A percentile compares a stretch with the other conserved stretches of the same genome.
Evolutionary conservation across 2,888 invertebrate genomes (phyloP).

Genomic region (Volucella bombylans): DNA sequence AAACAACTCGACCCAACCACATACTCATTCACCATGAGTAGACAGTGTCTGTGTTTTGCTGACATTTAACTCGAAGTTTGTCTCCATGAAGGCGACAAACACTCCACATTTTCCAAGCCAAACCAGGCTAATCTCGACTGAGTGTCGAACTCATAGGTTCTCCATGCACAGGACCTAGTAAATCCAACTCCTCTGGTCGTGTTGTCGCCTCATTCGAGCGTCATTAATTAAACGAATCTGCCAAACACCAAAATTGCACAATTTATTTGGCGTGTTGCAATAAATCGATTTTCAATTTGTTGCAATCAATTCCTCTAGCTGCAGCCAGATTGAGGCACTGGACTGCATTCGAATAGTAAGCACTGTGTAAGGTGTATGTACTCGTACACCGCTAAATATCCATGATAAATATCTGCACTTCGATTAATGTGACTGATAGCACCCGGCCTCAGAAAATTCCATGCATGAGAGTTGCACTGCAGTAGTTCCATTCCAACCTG

Average conservation of each 20-base stretch:
- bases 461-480: not conserved
- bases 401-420: slow-evolving; percentile 68
- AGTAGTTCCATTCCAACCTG: not conserved
- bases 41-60: slow-evolving; percentile 28
- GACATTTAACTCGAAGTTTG: slow-evolving; percentile 32
- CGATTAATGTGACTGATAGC: slow-evolving; percentile 70
- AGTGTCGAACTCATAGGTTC: not conserved
- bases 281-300: slow-evolving; percentile 73
- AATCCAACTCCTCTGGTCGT: not conserved
- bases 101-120: not conserved
- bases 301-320: slow-evolving; percentile 58
- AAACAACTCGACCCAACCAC: not conserved
- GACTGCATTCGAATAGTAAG: not conserved
- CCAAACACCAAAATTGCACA: slow-evolving; percentile 63
- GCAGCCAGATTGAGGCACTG: not conserved
- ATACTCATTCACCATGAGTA: slow-evolving; percentile 4
- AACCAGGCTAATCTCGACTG: slow-evolving; percentile 9
- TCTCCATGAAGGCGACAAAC: slow-evolving; percentile 14
- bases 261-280: slow-evolving; percentile 69
- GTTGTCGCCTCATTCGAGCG: slow-evolving; percentile 40
- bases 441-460: slow-evolving; percentile 11
- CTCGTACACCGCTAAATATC: slow-evolving; percentile 33
- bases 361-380: not conserved
- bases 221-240: slow-evolving; percentile 66
- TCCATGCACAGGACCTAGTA: too few relatives aligned